These are phyloP conservation scores for Lypha dubia DNA, from an alignment of 2,888 invertebrate species.

Conservation along the genomic window DNA sequence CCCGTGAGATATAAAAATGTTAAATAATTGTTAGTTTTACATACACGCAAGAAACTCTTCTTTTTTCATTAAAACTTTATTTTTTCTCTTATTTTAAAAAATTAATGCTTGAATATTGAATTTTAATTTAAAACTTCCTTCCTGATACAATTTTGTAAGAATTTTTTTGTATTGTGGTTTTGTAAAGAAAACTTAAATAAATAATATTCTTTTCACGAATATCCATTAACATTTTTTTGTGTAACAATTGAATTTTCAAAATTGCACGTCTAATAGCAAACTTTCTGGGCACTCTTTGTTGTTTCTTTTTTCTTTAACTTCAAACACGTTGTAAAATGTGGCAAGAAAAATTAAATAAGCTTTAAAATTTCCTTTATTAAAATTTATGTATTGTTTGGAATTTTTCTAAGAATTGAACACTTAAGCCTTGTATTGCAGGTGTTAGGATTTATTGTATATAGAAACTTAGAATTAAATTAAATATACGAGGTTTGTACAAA, in stretches of 20 bases:
- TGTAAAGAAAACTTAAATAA: background rate
- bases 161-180: background rate
- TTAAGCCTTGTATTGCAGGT: background rate
- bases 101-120: background rate
- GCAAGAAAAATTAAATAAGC: background rate
- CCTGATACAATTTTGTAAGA: background rate
- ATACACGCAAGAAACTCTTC: background rate
- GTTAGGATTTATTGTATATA: no score
- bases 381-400: conserved; percentile 7
- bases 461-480: no score
- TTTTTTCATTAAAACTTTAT: background rate
- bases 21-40: conserved; percentile 17
- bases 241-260: conserved; percentile 6
- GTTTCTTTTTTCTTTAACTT: background rate
- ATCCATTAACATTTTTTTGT: conserved; percentile 20
- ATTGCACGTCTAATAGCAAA: conserved; percentile 15
- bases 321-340: conserved; percentile 10
- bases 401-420: background rate
- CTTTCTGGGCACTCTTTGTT: background rate
- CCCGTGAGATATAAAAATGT: background rate
- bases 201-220: background rate
- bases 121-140: background rate
- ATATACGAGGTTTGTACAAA: no score
- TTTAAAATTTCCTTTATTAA: conserved; percentile 29
- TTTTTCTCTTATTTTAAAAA: background rate